phyloP scores from a whole-genome alignment of 2,797 vertebrate genomes.

The Atherinosoma microstoma region DNA sequence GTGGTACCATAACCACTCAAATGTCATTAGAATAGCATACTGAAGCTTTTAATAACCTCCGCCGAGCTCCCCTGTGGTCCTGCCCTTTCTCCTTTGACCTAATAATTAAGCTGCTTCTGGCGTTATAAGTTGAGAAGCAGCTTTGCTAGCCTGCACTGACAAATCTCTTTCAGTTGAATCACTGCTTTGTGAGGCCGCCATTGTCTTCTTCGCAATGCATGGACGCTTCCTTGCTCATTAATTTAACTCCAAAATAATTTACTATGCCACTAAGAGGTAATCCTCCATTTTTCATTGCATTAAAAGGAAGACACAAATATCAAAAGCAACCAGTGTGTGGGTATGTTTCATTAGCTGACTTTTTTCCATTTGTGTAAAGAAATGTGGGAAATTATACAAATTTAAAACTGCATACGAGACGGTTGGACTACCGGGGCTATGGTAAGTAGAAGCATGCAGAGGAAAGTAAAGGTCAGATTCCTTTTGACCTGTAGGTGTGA shows the following conservation, averaged over 20 bases:
- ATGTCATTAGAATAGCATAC: constrained; percentile 37
- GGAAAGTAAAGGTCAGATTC: constrained; percentile 10
- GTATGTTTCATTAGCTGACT: constrained; percentile 2
- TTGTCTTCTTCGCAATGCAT: constrained; percentile 13
- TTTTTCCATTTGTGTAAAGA: constrained; percentile 14
- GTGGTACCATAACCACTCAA: constrained; percentile 25
- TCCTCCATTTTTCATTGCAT: constrained; percentile 27
- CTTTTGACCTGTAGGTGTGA: constrained; percentile 45
- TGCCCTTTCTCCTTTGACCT: constrained; percentile 69
- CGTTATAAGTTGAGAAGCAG: constrained; percentile 64
- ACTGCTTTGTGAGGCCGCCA: constrained; percentile 12
- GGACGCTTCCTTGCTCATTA: constrained; percentile 17
- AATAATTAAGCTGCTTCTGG: constrained; percentile 75
- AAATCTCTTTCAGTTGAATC: constrained; percentile 63
- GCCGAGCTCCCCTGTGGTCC: constrained; percentile 1
- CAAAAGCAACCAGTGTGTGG: constrained; percentile 7
- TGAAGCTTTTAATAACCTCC: constrained; percentile 40
- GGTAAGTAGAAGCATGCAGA: neutral
- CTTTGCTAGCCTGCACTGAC: constrained; percentile 53
- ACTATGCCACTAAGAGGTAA: constrained; percentile 30
- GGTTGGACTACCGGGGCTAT: neutral
- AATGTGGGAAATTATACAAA: constrained; percentile 15
- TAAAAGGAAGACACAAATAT: neutral
- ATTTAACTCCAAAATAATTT: constrained; percentile 25
- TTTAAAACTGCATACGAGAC: neutral